Evolutionary conservation across 2,888 invertebrate genomes (phyloP).

Genomic region (Mythimna impura): DNA sequence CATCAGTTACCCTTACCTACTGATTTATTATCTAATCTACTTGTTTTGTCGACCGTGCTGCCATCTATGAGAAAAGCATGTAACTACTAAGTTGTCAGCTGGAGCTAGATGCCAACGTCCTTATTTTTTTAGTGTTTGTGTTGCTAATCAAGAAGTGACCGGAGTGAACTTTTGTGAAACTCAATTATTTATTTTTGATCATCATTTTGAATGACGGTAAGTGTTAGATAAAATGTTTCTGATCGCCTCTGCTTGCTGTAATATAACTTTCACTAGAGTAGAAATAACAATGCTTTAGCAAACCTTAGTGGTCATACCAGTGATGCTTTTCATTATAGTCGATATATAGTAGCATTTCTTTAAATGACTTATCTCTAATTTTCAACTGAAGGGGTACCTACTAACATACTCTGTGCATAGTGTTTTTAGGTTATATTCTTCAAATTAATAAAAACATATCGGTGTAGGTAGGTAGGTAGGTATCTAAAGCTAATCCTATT

Average conservation of each 20-base stretch:
- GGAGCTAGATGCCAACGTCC: slow-evolving; percentile 1
- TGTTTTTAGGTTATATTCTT: slow-evolving; percentile 33
- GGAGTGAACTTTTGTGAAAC: not conserved
- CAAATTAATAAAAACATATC: not conserved
- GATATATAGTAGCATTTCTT: not conserved
- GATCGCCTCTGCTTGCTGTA: not conserved
- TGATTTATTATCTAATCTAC: not conserved
- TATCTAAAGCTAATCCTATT: not conserved
- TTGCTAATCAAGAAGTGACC: not conserved
- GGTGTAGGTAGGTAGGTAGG: not conserved
- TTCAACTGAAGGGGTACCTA: not conserved
- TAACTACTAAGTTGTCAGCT: slow-evolving; percentile 41
- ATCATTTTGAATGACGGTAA: slow-evolving; percentile 12
- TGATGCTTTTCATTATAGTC: not conserved
- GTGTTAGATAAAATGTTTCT: not conserved
- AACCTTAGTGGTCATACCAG: not conserved
- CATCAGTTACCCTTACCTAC: not conserved
- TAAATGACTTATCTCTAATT: not conserved
- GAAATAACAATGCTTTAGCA: not conserved
- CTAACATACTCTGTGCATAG: too few relatives aligned
- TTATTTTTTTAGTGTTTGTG: slow-evolving; percentile 18
- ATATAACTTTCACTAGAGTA: not conserved
- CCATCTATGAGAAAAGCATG: slow-evolving; percentile 53
- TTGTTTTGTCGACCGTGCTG: slow-evolving; percentile 31
- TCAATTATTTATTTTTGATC: not conserved